Percentiles rank a stretch among this genome's conserved stretches.
phyloP scores from a whole-genome alignment of 2,888 invertebrate species.

The Nomada fabriciana region DNA sequence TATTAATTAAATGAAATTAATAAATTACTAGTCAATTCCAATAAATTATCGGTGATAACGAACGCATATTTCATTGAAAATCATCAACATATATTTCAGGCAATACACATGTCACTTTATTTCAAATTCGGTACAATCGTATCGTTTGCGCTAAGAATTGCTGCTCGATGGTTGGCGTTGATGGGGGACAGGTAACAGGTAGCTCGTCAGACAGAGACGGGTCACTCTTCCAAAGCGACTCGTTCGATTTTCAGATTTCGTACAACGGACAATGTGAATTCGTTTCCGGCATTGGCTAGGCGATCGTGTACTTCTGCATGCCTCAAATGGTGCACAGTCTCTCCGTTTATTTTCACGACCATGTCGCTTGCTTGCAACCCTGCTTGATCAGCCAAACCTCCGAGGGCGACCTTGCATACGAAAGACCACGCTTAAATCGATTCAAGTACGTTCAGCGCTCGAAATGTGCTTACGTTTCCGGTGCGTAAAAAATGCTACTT shows the following conservation, averaged over 20 bases:
- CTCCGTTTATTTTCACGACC: constrained; percentile 66
- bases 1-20: too few relatives aligned
- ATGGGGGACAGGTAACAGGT: background rate
- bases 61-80: too few relatives aligned
- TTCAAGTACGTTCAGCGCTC: background rate
- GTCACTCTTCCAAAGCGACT: constrained; percentile 24
- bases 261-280: constrained; percentile 62
- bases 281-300: constrained; percentile 60
- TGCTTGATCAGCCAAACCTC: constrained; percentile 66
- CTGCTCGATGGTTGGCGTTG: background rate
- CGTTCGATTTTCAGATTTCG: constrained; percentile 55
- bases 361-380: constrained; percentile 72
- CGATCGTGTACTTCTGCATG: constrained; percentile 65
- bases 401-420: constrained; percentile 64
- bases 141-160: background rate
- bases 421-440: background rate
- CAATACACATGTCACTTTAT: background rate
- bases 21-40: too few relatives aligned
- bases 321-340: constrained; percentile 61
- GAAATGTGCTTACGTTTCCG: background rate
- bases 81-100: too few relatives aligned
- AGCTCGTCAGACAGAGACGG: background rate
- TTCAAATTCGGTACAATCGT: constrained; percentile 10
- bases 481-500: too few relatives aligned
- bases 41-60: too few relatives aligned